phyloP scores from a whole-genome alignment of 2,888 invertebrate species.

The Ichneumoninae sp. region DNA sequence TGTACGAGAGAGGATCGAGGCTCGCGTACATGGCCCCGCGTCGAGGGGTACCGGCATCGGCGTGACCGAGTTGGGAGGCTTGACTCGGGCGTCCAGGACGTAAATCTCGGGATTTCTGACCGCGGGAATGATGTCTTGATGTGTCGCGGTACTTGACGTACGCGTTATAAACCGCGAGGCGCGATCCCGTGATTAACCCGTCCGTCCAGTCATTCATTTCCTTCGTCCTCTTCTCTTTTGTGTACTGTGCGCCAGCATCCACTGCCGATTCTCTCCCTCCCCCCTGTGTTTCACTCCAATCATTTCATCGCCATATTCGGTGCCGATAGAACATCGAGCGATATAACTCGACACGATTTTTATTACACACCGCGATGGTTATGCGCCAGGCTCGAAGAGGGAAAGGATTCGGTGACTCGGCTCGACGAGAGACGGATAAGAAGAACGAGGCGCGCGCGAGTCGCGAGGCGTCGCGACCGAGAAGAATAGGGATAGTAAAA shows the following conservation, averaged over 20 bases:
- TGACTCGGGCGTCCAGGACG: conserved; percentile 39
- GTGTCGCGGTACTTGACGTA: conserved; percentile 71
- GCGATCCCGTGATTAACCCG: conserved; percentile 71
- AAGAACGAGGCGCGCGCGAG: conserved; percentile 23
- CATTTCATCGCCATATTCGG: conserved; percentile 52
- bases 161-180: conserved; percentile 58
- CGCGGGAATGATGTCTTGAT: conserved; percentile 78
- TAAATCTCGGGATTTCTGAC: conserved; percentile 71
- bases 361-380: conserved; percentile 1
- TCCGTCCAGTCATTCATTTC: conserved; percentile 65
- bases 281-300: conserved; percentile 16
- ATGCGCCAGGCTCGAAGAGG: not conserved
- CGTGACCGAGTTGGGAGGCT: conserved; percentile 56
- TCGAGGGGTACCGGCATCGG: conserved; percentile 26
- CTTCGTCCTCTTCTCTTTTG: conserved; percentile 44
- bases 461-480: conserved; percentile 10
- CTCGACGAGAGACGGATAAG: conserved; percentile 13
- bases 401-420: not conserved
- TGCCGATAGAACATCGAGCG: conserved; percentile 36
- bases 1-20: conserved; percentile 49
- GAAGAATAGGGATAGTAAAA: conserved; percentile 28
- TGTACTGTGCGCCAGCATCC: not conserved
- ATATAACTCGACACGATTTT: conserved; percentile 46
- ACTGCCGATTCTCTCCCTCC: conserved; percentile 24
- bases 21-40: conserved; percentile 1